Conservation (phyloP, 2,888 invertebrate species). For the Psylliodes chrysocephalus region DNA sequence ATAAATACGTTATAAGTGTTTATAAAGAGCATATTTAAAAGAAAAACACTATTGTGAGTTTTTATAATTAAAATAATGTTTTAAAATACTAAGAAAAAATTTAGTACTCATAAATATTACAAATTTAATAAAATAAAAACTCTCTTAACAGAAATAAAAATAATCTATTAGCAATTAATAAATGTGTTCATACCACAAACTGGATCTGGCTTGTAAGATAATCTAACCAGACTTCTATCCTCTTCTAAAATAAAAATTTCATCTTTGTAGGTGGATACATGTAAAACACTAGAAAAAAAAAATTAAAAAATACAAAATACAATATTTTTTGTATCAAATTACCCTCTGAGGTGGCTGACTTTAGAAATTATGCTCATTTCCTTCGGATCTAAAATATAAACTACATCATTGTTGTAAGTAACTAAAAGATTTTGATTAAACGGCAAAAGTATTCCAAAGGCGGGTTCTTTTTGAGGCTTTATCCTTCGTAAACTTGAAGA, state of each 20-base stretch:
- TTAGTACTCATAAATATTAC: too few relatives aligned
- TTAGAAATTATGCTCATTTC: conserved; percentile 74
- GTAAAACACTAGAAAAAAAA: conserved; percentile 68
- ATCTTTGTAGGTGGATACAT: conserved; percentile 72
- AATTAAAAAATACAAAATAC: too few relatives aligned
- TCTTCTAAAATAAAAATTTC: conserved; percentile 89
- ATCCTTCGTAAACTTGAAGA: conserved; percentile 60
- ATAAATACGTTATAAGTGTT: too few relatives aligned
- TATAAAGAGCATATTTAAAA: too few relatives aligned
- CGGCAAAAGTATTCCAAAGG: conserved; percentile 73
- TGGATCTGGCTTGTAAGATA: conserved; percentile 78
- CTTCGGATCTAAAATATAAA: conserved; percentile 82
- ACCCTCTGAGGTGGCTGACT: conserved; percentile 73
- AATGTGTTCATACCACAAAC: conserved; percentile 56
- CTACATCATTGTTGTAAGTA: conserved; percentile 75
- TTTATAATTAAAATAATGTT: too few relatives aligned
- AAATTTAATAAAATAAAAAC: too few relatives aligned
- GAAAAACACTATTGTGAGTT: too few relatives aligned
- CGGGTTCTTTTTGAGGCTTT: conserved; percentile 66
- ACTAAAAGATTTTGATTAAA: conserved; percentile 80
- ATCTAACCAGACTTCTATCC: conserved; percentile 79
- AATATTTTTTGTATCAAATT: conserved; percentile 47
- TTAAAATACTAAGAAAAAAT: too few relatives aligned
- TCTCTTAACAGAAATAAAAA: too few relatives aligned
- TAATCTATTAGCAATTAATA: too few relatives aligned